phyloP scores from a whole-genome alignment of 1,140 invertebrate genomes.

The Sycophaga agraensis region DNA sequence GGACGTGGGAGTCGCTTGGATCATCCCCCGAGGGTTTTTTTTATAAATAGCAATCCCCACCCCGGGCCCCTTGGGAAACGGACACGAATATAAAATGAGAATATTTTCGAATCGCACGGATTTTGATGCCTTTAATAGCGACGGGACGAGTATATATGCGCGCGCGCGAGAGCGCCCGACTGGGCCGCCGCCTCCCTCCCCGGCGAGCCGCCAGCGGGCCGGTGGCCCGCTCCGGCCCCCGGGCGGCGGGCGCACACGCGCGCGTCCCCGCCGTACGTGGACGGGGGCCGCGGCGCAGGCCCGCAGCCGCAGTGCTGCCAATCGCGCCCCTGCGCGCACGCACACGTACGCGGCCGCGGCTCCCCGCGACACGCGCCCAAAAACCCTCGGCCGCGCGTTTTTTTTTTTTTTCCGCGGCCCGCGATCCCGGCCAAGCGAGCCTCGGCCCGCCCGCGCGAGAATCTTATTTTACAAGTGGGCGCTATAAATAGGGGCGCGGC shows the following conservation, averaged over 20 bases:
- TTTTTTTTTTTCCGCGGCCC: not conserved
- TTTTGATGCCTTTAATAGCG: slow-evolving; percentile 45
- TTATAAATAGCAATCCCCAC: slow-evolving; percentile 52
- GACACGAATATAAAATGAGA: slow-evolving; percentile 45
- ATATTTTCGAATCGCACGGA: slow-evolving; percentile 49
- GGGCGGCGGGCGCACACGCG: too few relatives aligned
- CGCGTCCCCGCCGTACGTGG: too few relatives aligned
- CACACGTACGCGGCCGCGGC: not conserved
- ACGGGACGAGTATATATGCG: slow-evolving; percentile 22
- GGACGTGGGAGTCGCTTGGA: slow-evolving; percentile 51
- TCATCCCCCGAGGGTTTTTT: slow-evolving; percentile 43
- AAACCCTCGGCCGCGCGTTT: not conserved
- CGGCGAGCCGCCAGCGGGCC: too few relatives aligned
- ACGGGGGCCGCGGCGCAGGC: too few relatives aligned
- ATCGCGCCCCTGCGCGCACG: not conserved
- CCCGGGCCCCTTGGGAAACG: slow-evolving; percentile 40
- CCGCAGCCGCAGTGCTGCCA: not conserved
- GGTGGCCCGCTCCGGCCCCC: too few relatives aligned
- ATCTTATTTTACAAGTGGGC: slow-evolving; percentile 25
- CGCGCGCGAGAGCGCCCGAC: not conserved
- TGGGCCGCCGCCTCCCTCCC: not conserved
- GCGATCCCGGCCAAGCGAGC: too few relatives aligned
- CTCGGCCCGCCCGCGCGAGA: too few relatives aligned
- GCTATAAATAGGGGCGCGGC: slow-evolving; percentile 16
- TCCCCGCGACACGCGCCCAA: not conserved